phyloP scores from a whole-genome alignment of 1,140 invertebrate genomes.

The Bombus turneri region DNA sequence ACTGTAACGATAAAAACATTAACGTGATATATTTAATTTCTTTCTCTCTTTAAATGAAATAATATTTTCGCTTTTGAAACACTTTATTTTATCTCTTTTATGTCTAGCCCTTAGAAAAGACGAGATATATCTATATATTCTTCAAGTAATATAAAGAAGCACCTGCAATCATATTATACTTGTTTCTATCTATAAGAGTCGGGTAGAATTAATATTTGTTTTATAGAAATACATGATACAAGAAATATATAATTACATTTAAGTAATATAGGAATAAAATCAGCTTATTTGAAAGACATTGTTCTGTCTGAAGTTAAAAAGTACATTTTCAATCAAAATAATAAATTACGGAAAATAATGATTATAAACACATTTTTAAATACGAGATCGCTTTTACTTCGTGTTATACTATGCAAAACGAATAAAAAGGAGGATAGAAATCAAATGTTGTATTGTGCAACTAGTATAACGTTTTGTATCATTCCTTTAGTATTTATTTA shows the following conservation, averaged over 20 bases:
- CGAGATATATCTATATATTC: background rate
- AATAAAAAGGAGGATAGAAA: too few species aligned
- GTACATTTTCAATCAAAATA: background rate
- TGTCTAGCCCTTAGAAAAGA: too few species aligned
- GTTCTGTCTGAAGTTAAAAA: too few species aligned
- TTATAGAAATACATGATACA: background rate
- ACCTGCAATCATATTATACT: too few species aligned
- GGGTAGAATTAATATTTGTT: background rate
- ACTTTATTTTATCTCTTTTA: background rate
- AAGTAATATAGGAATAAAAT: background rate
- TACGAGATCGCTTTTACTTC: too few species aligned
- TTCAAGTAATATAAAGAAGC: background rate
- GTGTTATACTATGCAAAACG: background rate
- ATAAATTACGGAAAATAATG: background rate
- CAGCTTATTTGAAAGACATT: background rate
- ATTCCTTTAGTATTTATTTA: too few species aligned
- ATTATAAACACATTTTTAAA: background rate
- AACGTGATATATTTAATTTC: background rate
- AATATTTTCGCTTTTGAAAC: background rate
- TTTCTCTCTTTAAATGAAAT: background rate
- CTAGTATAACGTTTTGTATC: too few species aligned
- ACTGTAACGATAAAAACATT: constrained; percentile 82
- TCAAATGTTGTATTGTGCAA: too few species aligned
- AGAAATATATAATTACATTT: background rate
- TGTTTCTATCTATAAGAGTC: background rate